phyloP scores from a whole-genome alignment of 2,888 invertebrate species.

The Steinernema scapterisci region DNA sequence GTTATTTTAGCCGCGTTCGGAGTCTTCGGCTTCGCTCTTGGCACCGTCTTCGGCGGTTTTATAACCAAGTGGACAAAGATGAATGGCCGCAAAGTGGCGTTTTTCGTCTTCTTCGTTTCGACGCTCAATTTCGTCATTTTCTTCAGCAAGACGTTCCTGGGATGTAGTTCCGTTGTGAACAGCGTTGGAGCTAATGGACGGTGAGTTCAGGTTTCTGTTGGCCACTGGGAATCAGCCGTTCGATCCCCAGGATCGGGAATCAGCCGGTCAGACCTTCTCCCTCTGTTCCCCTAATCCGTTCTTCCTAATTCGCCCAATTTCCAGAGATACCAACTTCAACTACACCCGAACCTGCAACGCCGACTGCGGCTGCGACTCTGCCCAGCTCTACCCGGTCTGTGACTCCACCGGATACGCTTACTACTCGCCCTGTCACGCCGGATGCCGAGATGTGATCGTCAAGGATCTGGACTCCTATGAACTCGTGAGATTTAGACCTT shows the following conservation, averaged over 20 bases:
- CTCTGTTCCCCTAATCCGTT: too few relatives aligned
- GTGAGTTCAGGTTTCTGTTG: constrained; percentile 41
- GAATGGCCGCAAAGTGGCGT: constrained; percentile 49
- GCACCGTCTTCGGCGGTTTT: constrained; percentile 57
- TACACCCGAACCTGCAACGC: constrained; percentile 66
- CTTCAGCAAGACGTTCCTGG: constrained; percentile 60
- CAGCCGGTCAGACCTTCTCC: too few relatives aligned
- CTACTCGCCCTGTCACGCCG: constrained; percentile 69
- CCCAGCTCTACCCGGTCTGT: constrained; percentile 68
- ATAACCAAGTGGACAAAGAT: constrained; percentile 52
- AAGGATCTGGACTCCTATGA: constrained; percentile 40
- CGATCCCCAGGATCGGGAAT: too few relatives aligned
- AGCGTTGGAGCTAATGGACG: constrained; percentile 50
- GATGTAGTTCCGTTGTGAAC: constrained; percentile 63
- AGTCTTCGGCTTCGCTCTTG: constrained; percentile 66
- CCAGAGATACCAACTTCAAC: constrained; percentile 55
- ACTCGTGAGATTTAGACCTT: constrained; percentile 37
- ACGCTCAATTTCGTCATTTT: constrained; percentile 55
- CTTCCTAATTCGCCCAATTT: too few relatives aligned
- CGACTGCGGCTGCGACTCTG: constrained; percentile 66
- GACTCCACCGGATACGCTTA: constrained; percentile 59
- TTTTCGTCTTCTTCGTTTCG: constrained; percentile 60
- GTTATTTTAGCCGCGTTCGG: constrained; percentile 61
- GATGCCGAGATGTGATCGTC: constrained; percentile 59
- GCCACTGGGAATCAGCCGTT: not conserved